A percentile compares a stretch with the other conserved stretches of the same genome.
Evolutionary conservation across 2,113 vertebrate genomes (phyloP).

Genomic region (Holacanthus passer): DNA sequence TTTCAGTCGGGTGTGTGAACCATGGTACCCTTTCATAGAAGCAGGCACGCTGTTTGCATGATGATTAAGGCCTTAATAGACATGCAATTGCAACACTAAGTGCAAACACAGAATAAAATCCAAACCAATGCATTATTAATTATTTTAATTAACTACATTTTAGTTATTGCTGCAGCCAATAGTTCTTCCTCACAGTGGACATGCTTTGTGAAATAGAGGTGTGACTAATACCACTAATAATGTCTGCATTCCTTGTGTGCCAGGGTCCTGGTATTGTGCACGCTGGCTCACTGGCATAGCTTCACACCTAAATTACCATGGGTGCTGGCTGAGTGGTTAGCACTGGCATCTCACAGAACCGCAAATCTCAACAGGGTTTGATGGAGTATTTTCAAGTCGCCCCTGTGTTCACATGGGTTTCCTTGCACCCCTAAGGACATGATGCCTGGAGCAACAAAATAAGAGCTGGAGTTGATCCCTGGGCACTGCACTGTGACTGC

Average conservation of each 20-base stretch:
- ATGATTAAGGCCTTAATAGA: not conserved
- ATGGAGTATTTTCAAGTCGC: not conserved
- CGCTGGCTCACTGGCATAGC: constrained; percentile 34
- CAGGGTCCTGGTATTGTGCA: constrained; percentile 30
- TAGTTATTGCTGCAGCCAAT: not conserved
- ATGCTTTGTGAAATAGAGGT: constrained; percentile 29
- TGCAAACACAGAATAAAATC: not conserved
- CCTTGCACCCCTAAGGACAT: constrained; percentile 6
- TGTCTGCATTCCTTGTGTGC: constrained; percentile 21
- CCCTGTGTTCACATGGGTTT: constrained; percentile 2
- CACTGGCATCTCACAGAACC: constrained; percentile 31
- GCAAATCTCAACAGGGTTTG: constrained; percentile 21
- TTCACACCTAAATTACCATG: not conserved
- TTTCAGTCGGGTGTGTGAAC: constrained; percentile 33
- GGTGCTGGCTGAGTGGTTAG: constrained; percentile 36
- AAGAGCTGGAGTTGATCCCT: constrained; percentile 32
- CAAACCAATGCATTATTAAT: not conserved
- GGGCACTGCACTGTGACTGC: not conserved
- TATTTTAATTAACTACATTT: not conserved
- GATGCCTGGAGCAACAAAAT: constrained; percentile 12
- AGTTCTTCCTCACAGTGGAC: constrained; percentile 21
- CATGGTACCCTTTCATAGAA: not conserved
- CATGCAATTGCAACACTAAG: not conserved
- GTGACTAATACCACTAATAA: constrained; percentile 37
- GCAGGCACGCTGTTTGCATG: not conserved